Evolutionary conservation across 2,797 vertebrate species (phyloP).

Genomic region (Peromyscus melanophrys): DNA sequence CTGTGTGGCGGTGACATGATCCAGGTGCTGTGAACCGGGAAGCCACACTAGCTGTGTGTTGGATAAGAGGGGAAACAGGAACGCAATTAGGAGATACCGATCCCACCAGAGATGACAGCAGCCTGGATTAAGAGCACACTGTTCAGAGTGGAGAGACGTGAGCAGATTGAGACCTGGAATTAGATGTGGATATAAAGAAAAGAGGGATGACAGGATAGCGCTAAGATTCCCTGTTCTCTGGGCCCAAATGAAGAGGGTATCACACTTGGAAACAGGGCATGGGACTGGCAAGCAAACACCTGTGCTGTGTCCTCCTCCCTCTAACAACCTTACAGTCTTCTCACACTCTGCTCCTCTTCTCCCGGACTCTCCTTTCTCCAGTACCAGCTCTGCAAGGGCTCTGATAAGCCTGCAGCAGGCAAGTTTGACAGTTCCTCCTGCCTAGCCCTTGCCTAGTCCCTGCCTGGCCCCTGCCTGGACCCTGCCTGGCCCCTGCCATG

Average conservation of each 20-base stretch:
- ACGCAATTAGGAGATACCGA: background rate
- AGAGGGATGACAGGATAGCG: background rate
- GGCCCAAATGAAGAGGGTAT: background rate
- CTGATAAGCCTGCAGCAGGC: background rate
- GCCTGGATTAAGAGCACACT: background rate
- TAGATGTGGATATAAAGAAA: background rate
- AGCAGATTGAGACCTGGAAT: background rate
- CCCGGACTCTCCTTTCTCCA: background rate
- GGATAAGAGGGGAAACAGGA: background rate
- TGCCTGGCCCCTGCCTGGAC: no score
- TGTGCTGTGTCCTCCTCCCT: background rate
- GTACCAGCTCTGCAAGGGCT: background rate
- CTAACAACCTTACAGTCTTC: background rate
- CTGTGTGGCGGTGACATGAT: background rate
- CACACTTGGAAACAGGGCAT: background rate
- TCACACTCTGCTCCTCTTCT: rapidly evolving
- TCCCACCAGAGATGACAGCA: background rate
- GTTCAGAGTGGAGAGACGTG: background rate
- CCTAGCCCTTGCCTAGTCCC: rapidly evolving
- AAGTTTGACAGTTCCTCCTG: rapidly evolving
- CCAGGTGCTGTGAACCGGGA: background rate
- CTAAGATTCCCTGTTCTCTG: background rate
- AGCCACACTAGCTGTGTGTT: background rate
- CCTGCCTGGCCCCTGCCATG: rapidly evolving
- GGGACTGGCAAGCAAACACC: background rate